Evolutionary conservation across 2,797 vertebrate genomes (phyloP).

Genomic region (Sparidentex hasta): DNA sequence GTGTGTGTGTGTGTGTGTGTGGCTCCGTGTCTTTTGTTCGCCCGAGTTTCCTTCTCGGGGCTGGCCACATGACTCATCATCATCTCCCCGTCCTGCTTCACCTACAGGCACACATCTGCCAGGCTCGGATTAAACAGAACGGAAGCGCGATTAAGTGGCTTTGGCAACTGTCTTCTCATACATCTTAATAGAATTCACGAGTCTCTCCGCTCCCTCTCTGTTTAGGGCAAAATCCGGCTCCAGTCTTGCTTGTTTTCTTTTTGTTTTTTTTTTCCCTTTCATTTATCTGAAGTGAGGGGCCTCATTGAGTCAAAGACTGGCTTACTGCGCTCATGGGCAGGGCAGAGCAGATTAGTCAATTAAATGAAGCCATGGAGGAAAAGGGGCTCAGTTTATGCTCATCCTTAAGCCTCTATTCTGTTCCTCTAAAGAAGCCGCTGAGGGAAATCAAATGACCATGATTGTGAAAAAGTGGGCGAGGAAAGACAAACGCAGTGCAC

Average conservation of each 20-base stretch:
- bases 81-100: conserved; percentile 64
- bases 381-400: conserved; percentile 66
- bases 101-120: conserved; percentile 78
- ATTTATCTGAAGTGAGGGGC: conserved; percentile 72
- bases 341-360: conserved; percentile 79
- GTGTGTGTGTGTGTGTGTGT: conserved; percentile 19
- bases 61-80: conserved; percentile 74
- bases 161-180: conserved; percentile 78
- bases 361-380: conserved; percentile 74
- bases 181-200: conserved; percentile 82
- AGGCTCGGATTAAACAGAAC: conserved; percentile 77
- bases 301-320: conserved; percentile 74
- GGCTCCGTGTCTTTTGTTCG: conserved; percentile 1
- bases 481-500: conserved; percentile 42
- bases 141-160: conserved; percentile 79
- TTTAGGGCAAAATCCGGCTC: conserved; percentile 67
- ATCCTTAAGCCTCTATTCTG: conserved; percentile 71
- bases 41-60: conserved; percentile 30
- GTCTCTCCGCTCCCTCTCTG: conserved; percentile 33
- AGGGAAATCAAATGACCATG: conserved; percentile 69
- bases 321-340: conserved; percentile 77
- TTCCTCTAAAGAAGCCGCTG: conserved; percentile 55
- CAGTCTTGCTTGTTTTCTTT: conserved; percentile 50
- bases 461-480: conserved; percentile 52
- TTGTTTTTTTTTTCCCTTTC: conserved; percentile 31